Percentiles rank a stretch among this genome's conserved stretches.
phyloP scores from a whole-genome alignment of 2,888 invertebrate species.

The Metacarcinus magister region DNA sequence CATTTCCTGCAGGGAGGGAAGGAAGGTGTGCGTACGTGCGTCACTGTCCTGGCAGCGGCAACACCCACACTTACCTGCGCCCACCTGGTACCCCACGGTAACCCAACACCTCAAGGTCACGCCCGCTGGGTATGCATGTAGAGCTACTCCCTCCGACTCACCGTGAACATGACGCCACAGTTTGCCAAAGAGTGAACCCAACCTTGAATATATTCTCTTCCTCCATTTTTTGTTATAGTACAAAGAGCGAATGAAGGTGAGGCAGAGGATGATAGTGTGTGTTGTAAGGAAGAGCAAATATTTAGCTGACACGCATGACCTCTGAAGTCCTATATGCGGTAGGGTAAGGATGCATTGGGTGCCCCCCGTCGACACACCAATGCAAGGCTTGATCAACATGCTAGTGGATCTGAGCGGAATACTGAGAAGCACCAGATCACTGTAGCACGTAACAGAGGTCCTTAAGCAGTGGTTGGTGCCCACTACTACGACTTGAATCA shows the following conservation, averaged over 20 bases:
- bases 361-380: background rate
- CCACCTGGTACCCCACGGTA: background rate
- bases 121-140: background rate
- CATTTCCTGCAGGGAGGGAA: background rate
- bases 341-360: background rate
- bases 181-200: background rate
- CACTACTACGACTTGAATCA: background rate
- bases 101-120: constrained; percentile 17
- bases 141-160: background rate
- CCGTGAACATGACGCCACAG: background rate
- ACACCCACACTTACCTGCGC: background rate
- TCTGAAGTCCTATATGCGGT: background rate
- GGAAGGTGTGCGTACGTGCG: background rate
- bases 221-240: background rate
- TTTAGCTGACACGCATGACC: background rate
- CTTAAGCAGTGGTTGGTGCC: background rate
- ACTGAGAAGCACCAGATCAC: background rate
- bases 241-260: background rate
- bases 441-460: background rate
- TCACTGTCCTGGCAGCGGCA: constrained; percentile 10
- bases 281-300: background rate
- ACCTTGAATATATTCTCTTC: background rate
- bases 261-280: background rate
- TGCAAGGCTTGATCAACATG: background rate
- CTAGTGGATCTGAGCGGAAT: background rate